Percentiles rank a stretch among this genome's conserved stretches.
These are phyloP conservation scores for Argentina silus DNA, from an alignment of 2,797 vertebrate species.

Conservation along the genomic window DNA sequence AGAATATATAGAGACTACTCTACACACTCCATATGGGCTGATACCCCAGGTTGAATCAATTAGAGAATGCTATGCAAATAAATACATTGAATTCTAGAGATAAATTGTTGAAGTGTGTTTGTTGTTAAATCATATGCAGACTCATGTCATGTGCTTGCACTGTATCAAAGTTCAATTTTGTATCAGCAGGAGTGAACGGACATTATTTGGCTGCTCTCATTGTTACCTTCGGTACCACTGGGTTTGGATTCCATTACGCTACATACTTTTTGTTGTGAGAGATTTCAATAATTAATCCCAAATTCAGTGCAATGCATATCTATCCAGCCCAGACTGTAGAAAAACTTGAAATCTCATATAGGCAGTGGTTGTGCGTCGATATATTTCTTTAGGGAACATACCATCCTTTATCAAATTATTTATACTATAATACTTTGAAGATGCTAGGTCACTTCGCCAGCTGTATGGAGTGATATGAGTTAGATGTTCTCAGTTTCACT, in stretches of 20 bases:
- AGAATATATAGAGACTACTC: no score
- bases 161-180: no score
- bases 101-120: no score
- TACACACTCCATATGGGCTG: no score
- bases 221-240: neutral
- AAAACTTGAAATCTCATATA: neutral
- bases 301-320: neutral
- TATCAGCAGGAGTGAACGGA: no score
- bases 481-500: constrained; percentile 15
- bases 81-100: no score
- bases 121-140: no score
- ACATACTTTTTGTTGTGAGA: no score
- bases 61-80: no score
- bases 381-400: neutral
- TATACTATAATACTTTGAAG: constrained; percentile 28
- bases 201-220: neutral
- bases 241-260: neutral
- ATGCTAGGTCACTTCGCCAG: constrained; percentile 30
- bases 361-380: neutral
- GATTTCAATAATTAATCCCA: neutral
- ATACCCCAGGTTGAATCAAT: no score
- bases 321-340: neutral
- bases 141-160: no score
- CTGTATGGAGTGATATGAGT: constrained; percentile 33
- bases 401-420: constrained; percentile 36